Conservation (phyloP, 1,140 invertebrate genomes). For the Drosophila ohnishii region DNA sequence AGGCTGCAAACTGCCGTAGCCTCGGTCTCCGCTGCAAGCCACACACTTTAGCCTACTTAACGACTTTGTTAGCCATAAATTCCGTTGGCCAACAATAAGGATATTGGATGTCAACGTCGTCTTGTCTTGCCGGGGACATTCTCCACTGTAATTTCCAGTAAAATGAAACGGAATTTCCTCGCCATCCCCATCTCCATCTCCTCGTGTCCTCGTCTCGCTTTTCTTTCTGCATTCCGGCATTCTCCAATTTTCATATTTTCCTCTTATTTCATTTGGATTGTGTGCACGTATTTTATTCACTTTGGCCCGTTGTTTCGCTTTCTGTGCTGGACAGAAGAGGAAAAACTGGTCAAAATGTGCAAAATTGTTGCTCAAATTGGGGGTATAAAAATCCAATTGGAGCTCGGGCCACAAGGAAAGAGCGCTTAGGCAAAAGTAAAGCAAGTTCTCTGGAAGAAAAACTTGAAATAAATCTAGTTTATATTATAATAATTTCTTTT, state of each 20-base stretch:
- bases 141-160: conserved; percentile 56
- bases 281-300: conserved; percentile 64
- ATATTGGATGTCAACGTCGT: conserved; percentile 75
- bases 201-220: conserved; percentile 11
- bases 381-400: conserved; percentile 16
- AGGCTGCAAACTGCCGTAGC: conserved; percentile 20
- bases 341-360: conserved; percentile 55
- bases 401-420: background rate
- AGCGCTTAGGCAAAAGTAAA: background rate
- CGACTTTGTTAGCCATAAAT: conserved; percentile 77
- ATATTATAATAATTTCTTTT: conserved; percentile 7
- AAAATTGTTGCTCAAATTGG: conserved; percentile 50
- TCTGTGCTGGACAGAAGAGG: conserved; percentile 23
- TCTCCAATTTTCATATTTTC: conserved; percentile 67
- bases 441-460: background rate
- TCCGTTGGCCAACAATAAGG: conserved; percentile 73
- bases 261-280: conserved; percentile 53
- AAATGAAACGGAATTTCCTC: conserved; percentile 51
- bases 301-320: conserved; percentile 43
- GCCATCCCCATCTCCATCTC: conserved; percentile 5
- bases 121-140: conserved; percentile 52
- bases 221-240: conserved; percentile 47
- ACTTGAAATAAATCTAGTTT: background rate
- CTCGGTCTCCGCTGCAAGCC: conserved; percentile 11
- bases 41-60: conserved; percentile 67